Evolutionary conservation across 2,888 invertebrate genomes (phyloP).

Genomic region (Chloroclysta siterata): DNA sequence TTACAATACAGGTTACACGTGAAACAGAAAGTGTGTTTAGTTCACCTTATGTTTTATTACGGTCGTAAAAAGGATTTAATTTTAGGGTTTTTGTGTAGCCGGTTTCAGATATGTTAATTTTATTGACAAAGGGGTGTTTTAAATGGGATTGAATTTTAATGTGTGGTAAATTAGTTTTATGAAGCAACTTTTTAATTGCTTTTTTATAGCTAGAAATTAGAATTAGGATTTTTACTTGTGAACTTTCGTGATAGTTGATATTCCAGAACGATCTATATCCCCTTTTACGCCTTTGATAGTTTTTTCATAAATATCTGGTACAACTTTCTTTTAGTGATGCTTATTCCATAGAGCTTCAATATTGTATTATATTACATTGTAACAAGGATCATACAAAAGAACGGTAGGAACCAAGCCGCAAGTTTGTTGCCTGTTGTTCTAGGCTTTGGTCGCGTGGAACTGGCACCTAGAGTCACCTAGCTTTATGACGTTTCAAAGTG

Average conservation of each 20-base stretch:
- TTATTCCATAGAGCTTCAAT: too few species aligned
- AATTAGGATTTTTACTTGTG: not conserved
- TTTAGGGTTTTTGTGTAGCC: conserved; percentile 23
- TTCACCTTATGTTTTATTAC: conserved; percentile 49
- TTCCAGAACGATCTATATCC: too few species aligned
- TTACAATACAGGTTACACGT: conserved; percentile 41
- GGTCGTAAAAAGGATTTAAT: conserved; percentile 39
- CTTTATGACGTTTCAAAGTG: too few species aligned
- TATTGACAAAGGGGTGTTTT: conserved; percentile 33
- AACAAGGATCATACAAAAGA: too few species aligned
- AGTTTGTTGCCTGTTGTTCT: too few species aligned
- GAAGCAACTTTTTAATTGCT: conserved; percentile 6
- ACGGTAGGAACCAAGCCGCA: too few species aligned
- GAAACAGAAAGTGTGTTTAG: conserved; percentile 54
- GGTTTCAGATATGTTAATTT: conserved; percentile 39
- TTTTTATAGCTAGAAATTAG: conserved; percentile 11
- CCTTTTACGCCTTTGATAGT: too few species aligned
- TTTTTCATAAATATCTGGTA: too few species aligned
- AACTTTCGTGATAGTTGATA: not conserved
- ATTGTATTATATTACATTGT: too few species aligned
- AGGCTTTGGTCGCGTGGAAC: too few species aligned
- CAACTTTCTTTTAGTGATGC: too few species aligned
- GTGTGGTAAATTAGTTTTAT: conserved; percentile 23
- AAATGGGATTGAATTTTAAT: conserved; percentile 22
- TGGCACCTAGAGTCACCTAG: too few species aligned